Conservation (phyloP, 2,797 vertebrate species). For the Gobionotothen gibberifrons region DNA sequence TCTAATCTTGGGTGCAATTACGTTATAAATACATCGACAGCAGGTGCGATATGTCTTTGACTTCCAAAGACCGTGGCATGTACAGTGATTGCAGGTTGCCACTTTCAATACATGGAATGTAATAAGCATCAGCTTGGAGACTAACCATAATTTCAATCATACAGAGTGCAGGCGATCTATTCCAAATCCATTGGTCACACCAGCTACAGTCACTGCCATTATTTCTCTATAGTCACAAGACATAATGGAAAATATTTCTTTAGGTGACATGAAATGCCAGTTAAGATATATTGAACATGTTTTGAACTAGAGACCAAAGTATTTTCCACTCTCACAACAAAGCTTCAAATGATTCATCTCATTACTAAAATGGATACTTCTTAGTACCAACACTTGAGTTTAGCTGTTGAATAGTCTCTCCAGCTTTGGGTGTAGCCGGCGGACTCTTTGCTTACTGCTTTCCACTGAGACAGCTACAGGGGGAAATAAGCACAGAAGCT, state of each 20-base stretch:
- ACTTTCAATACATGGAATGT: slow-evolving; percentile 30
- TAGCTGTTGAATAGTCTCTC: slow-evolving; percentile 62
- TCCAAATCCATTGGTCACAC: slow-evolving; percentile 47
- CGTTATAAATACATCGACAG: background rate
- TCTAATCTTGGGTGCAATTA: background rate
- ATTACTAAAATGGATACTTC: slow-evolving; percentile 57
- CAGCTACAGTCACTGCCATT: background rate
- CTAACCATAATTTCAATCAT: slow-evolving; percentile 34
- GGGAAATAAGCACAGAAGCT: slow-evolving; percentile 56
- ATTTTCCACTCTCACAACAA: slow-evolving; percentile 32
- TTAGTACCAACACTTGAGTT: slow-evolving; percentile 47
- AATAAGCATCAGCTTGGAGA: slow-evolving; percentile 39
- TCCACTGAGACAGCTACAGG: slow-evolving; percentile 67
- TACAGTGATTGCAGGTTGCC: slow-evolving; percentile 23
- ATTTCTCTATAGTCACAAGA: slow-evolving; percentile 23
- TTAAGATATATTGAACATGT: slow-evolving; percentile 7
- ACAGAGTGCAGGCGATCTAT: slow-evolving; percentile 27
- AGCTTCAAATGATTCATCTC: slow-evolving; percentile 27
- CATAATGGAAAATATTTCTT: slow-evolving; percentile 9
- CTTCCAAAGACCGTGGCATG: slow-evolving; percentile 15
- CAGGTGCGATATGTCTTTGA: slow-evolving; percentile 5
- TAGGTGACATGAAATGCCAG: slow-evolving; percentile 2
- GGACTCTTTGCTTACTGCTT: slow-evolving; percentile 72
- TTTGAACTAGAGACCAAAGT: slow-evolving; percentile 17
- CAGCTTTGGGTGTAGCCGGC: slow-evolving; percentile 65